Base-by-base conservation (phyloP, 2,797 vertebrate species). In the Rhabdomys pumilio region DNA sequence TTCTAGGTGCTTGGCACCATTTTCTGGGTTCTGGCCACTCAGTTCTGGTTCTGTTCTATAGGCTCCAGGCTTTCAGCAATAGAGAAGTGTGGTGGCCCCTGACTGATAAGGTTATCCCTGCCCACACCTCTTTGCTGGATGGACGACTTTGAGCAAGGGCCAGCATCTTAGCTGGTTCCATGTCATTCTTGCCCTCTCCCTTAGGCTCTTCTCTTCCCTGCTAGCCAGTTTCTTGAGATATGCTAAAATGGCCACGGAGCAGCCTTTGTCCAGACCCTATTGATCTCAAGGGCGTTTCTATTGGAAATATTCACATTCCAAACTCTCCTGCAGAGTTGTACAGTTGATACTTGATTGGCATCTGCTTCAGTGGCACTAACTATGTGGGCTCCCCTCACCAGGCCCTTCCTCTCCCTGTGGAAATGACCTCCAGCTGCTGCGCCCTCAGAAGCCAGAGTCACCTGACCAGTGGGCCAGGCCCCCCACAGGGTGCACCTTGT, bases 381-480 rank as follows among this genome's bases (percentile, higher is more conserved):
- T 4, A 6, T 6, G 44, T 12, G 4, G 13, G 17, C 57, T 67
- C 50, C 53, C 41, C 9, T 20, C 24, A 41, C 5, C 7, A 0
- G 1, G 31, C n/a, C 75, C 63, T 86, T 76, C 24, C 5, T 79
- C 85, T 96, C 93, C 69, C 63, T 41, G 41, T 50, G 57, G 65
- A 77, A 96, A 63, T 75, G 81, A 88, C 80, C 38, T 87, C 81
- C 80, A 95, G 86, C 15, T 47, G 55, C 65, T 69, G 38, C 34
- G 81, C 29, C 6, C 50, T 80, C 50, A 93, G 53, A 89, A 59
- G 73, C n/a, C 44, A 19, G 14, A 73, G 85, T 95, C 96, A 92
- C 73, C 92, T 96, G 97, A 96, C 29, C n/a, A 59, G 34, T 41
- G 69, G 61, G 85, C 72, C 95, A 90, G 96, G 67, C 19, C 81